Conservation (phyloP, 2,113 vertebrate species). For the Upupa epops region DNA sequence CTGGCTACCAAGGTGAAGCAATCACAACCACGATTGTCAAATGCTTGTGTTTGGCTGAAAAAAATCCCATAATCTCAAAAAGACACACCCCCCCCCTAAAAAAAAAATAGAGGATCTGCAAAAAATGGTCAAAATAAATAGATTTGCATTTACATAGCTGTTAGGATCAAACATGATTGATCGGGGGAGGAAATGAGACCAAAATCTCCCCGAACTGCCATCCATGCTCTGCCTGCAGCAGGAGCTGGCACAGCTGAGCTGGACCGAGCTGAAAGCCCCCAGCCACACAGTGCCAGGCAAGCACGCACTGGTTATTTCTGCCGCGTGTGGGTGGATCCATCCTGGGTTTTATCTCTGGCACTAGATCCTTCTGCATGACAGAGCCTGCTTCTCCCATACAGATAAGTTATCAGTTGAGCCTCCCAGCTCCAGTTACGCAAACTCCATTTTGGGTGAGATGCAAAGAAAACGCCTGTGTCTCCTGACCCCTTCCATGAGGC, state of each 20-base stretch:
- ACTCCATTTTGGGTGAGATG: neutral
- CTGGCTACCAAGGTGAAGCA: neutral
- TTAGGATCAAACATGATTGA: neutral
- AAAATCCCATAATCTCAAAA: neutral
- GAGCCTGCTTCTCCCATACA: neutral
- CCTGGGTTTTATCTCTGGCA: neutral
- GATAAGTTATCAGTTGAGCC: neutral
- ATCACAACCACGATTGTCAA: neutral
- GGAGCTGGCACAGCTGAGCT: neutral
- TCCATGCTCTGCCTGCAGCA: neutral
- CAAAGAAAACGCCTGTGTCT: neutral
- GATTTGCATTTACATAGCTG: neutral
- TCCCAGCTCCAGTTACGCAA: neutral
- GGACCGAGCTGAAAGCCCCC: neutral
- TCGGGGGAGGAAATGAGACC: neutral
- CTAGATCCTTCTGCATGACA: neutral
- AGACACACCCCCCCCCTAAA: too few relatives aligned
- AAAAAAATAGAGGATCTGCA: neutral
- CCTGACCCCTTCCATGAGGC: neutral
- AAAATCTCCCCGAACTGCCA: neutral
- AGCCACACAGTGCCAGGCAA: neutral
- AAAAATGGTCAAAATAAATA: neutral
- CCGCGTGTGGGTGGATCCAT: neutral
- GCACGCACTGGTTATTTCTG: neutral
- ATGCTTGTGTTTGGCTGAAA: neutral